Conservation (phyloP, 2,113 vertebrate species). For the Brienomyrus brachyistius region DNA sequence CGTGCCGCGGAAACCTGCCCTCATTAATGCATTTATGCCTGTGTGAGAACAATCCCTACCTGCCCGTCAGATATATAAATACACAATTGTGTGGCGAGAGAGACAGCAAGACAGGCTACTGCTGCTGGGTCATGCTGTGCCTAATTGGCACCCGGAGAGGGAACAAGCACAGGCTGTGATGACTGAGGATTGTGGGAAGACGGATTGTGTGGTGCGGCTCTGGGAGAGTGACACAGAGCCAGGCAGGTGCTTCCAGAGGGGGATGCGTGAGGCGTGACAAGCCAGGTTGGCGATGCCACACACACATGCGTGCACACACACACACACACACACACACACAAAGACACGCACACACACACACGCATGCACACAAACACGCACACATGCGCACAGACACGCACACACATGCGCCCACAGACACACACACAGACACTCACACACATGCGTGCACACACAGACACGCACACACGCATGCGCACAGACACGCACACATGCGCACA, state of each 20-base stretch:
- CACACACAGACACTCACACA: not conserved
- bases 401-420: not conserved
- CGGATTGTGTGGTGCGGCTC: not conserved
- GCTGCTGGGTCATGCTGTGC: conserved; percentile 22
- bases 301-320: not conserved
- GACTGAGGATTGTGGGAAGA: conserved; percentile 13
- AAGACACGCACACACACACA: not conserved
- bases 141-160: conserved; percentile 30
- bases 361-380: not conserved
- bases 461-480: too few relatives aligned
- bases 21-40: conserved; percentile 27
- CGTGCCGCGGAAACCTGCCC: conserved; percentile 22
- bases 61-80: conserved; percentile 18
- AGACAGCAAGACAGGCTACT: conserved; percentile 20
- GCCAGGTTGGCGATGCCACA: not conserved
- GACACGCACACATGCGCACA: not conserved
- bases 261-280: not conserved
- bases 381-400: not conserved
- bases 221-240: not conserved
- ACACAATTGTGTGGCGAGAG: conserved; percentile 14
- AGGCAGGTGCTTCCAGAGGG: not conserved
- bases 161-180: conserved; percentile 16
- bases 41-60: conserved; percentile 1
- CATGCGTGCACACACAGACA: too few relatives aligned
- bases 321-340: not conserved